Base-by-base conservation (phyloP, 2,113 vertebrate species). In the Baryphthengus martii region DNA sequence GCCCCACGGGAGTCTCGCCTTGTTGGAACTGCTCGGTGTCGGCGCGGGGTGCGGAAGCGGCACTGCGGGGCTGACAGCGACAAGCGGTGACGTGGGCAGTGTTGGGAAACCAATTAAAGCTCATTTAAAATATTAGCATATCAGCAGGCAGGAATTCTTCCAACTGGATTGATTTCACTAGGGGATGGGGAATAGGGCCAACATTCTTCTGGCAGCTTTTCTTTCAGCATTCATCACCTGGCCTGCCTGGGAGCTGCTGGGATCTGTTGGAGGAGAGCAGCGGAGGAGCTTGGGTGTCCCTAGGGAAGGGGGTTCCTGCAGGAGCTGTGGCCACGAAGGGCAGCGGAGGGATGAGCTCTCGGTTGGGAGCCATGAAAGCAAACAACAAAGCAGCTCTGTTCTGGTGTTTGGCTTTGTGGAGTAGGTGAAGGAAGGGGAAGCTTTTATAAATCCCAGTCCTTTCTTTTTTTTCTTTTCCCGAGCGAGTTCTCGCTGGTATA, bases 71-170 rank as follows among this genome's bases (percentile, higher is more conserved):
- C 76, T 67, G 87, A 33, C 77, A 33, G 47, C 21, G 26, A 28
- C 28, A 26, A 28, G n/a, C n/a, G 50, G 80, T 23, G 86, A 88
- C 85, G 88, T 0, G 6, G 58, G 42, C 39, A 74, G 52, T 7
- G 11, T 49, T 35, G 76, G 83, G 83, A 93, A 94, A 88, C 80
- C 81, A 76, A 70, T 94, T 96, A 91, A 70, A 89, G 62, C 31
- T 89, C 76, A 29, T 91, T 95, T 91, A 85, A 79, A 88, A 65
- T 91, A 93, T 28, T 95, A 90, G 42, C 86, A n/a, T 86, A 83
- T 88, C 82, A 90, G 77, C 73, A 63, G 78, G 86, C 53, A 73
- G 37, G 78, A 23, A n/a, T 83, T 89, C 33, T 74, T 95, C 84
- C 13, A 19, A 52, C 47, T 56, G 79, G 29, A 47, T 74, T 94